Evolutionary conservation across 2,888 invertebrate species (phyloP).

Genomic region (Palloptera scutellata): DNA sequence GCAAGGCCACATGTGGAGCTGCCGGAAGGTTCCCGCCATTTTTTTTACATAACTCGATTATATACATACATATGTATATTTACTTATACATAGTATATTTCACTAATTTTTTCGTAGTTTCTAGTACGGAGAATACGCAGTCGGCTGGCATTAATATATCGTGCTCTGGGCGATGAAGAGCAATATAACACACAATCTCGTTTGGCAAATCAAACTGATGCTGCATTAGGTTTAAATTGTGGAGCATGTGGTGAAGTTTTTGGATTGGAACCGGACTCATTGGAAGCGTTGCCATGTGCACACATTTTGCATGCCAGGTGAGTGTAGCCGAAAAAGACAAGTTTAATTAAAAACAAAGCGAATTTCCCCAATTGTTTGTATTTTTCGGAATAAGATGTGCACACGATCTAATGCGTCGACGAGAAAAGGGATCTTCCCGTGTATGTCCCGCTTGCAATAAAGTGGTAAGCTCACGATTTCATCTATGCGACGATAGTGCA

Average conservation of each 20-base stretch:
- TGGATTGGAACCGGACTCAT: constrained; percentile 74
- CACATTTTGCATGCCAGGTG: constrained; percentile 88
- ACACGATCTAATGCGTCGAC: constrained; percentile 15
- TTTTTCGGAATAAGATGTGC: constrained; percentile 8
- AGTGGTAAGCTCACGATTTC: constrained; percentile 72
- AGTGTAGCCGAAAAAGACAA: neutral
- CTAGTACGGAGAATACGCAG: constrained; percentile 81
- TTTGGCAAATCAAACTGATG: constrained; percentile 71
- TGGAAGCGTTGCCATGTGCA: constrained; percentile 85
- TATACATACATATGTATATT: too few relatives aligned
- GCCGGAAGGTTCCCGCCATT: too few relatives aligned
- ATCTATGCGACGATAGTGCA: constrained; percentile 61
- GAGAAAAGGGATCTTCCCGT: constrained; percentile 71
- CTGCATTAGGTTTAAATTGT: constrained; percentile 78
- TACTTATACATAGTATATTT: neutral
- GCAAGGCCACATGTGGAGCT: too few relatives aligned
- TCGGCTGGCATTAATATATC: constrained; percentile 82
- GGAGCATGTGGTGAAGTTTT: constrained; percentile 84
- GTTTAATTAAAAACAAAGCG: too few relatives aligned
- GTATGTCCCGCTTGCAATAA: constrained; percentile 78
- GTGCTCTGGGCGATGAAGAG: constrained; percentile 81
- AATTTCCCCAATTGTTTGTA: too few relatives aligned
- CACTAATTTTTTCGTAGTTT: constrained; percentile 69
- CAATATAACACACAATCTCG: constrained; percentile 79
- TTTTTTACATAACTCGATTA: too few relatives aligned